Evolutionary conservation across 2,113 vertebrate species (phyloP).

Genomic region (Stictonetta naevosa): DNA sequence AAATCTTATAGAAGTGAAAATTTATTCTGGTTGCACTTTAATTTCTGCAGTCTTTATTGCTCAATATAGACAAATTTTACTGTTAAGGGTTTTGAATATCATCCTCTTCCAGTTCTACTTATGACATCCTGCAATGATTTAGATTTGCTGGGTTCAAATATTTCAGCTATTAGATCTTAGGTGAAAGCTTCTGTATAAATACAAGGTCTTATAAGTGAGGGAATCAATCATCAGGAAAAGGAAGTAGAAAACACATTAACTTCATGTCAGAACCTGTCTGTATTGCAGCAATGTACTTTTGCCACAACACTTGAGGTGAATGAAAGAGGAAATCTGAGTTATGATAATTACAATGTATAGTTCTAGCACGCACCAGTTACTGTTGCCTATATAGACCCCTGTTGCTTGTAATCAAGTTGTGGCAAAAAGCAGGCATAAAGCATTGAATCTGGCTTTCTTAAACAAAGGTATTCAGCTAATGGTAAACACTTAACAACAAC

Average conservation of each 20-base stretch:
- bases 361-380: background rate
- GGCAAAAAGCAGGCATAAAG: background rate
- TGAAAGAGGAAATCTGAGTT: background rate
- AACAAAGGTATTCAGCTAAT: background rate
- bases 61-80: background rate
- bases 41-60: background rate
- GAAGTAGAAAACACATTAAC: background rate
- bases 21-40: background rate
- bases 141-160: background rate
- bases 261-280: background rate
- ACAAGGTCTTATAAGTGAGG: background rate
- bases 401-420: background rate
- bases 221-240: background rate
- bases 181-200: background rate
- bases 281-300: background rate
- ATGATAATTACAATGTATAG: background rate
- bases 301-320: background rate
- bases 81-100: background rate
- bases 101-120: background rate
- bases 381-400: background rate
- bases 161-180: background rate
- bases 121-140: background rate
- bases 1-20: background rate
- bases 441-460: background rate
- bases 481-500: background rate